Evolutionary conservation across 2,888 invertebrate species (phyloP), one percentile per base, ranked within the genome.

Genomic region (Agrypnus murinus): DNA sequence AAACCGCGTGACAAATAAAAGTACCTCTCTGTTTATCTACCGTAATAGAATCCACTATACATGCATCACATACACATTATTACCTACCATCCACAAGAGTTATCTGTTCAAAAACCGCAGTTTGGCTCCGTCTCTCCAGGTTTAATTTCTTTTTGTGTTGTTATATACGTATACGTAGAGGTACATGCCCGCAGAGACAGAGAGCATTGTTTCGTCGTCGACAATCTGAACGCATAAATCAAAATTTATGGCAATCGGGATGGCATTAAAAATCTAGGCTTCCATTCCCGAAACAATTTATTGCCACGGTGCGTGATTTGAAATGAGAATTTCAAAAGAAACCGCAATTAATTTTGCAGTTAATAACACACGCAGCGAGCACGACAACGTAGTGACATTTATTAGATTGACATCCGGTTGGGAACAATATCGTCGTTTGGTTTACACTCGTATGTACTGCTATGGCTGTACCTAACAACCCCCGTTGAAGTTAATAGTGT

Each of bases 331-430:
- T n/a, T 72, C 72, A 71, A 74, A 75, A 77, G 76, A 77, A 77
- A 77, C 76, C 72, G 77, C 77, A 77, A 79, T 79, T 79, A 79
- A 78, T 79, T 79, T 73, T 77, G 77, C 36, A 55, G 55, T 55
- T 55, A 77, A 79, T 79, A 77, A 77, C 78, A 74, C 78, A 79
- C 78, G 77, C 77, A 70, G 75, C 71, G 77, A 71, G 74, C 65
- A 74, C 75, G 73, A 72, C 77, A 72, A 74, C 65, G 73, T 72
- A 72, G 77, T 75, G 79, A 77, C 79, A 78, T 75, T 77, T 79
- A 78, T 79, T 78, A 79, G 77, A 79, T 78, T 77, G 79, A 77
- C 79, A 75, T 77, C 77, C 62, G 62, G 62, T 19, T 46, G 58
- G 10, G 58, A 15, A 19, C 36, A 59, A 19, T 59, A 14, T 59